A percentile compares a stretch with the other conserved stretches of the same genome.
phyloP scores from a whole-genome alignment of 2,888 invertebrate genomes.

The Protonemura montana region DNA sequence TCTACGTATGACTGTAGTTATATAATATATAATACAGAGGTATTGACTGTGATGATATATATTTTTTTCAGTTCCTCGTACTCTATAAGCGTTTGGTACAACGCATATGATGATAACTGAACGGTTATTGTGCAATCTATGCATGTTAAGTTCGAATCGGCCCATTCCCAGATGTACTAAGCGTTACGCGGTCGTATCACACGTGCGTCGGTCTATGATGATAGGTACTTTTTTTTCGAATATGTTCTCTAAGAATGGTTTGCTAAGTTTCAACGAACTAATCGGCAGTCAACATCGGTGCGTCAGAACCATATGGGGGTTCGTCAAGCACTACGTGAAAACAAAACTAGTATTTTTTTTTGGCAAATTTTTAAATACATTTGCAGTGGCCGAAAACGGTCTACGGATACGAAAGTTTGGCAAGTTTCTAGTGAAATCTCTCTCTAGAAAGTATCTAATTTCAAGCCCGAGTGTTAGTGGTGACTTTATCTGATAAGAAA shows the following conservation, averaged over 20 bases:
- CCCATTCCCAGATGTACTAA: slow-evolving; percentile 19
- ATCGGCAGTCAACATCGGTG: slow-evolving; percentile 1
- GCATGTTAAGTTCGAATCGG: neutral
- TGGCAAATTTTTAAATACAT: neutral
- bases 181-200: neutral
- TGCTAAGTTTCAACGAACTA: slow-evolving; percentile 26
- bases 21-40: neutral
- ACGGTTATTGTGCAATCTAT: slow-evolving; percentile 35
- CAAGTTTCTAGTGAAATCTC: neutral
- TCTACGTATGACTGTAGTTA: slow-evolving; percentile 31
- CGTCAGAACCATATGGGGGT: slow-evolving; percentile 37
- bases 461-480: neutral
- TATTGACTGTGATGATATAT: neutral
- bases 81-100: neutral
- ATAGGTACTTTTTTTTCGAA: neutral
- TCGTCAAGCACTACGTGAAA: slow-evolving; percentile 34
- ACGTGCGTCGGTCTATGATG: slow-evolving; percentile 9
- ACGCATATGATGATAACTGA: slow-evolving; percentile 29
- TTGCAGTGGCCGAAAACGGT: neutral
- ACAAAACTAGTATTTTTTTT: slow-evolving; percentile 3
- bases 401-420: neutral
- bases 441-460: neutral
- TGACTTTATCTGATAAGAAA: neutral
- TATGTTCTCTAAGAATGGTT: slow-evolving; percentile 26
- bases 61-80: neutral